These are phyloP conservation scores for Bimastos eiseni DNA, from an alignment of 2,888 invertebrate species.

Conservation along the genomic window DNA sequence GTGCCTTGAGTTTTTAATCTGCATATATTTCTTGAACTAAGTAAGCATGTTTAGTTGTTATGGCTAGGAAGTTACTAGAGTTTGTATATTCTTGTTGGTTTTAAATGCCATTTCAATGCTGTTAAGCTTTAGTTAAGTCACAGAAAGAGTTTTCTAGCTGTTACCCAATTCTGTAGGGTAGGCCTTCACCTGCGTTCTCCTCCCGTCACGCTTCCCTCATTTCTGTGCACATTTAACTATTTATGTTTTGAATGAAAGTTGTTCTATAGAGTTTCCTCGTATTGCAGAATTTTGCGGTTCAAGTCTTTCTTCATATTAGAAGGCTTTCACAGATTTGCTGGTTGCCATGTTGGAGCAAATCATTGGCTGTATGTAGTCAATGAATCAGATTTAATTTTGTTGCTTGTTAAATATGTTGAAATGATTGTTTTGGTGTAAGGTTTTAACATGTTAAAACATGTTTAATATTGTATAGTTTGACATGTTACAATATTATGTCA, in stretches of 20 bases:
- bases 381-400: not conserved
- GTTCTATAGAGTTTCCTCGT: not conserved
- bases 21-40: not conserved
- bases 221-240: not conserved
- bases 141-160: not conserved
- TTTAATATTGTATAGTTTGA: not conserved
- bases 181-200: not conserved
- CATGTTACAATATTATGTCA: not conserved
- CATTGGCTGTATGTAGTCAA: not conserved
- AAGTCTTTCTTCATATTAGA: not conserved
- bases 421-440: not conserved
- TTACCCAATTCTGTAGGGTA: not conserved
- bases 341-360: not conserved
- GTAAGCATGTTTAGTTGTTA: not conserved
- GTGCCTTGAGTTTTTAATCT: not conserved
- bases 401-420: not conserved
- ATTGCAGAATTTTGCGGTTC: not conserved
- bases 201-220: not conserved
- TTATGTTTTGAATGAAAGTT: not conserved
- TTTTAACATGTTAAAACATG: not conserved
- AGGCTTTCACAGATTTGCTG: not conserved
- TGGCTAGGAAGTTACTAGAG: not conserved
- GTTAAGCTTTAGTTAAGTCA: not conserved
- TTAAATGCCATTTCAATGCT: not conserved
- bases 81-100: not conserved